Evolutionary conservation across 2,797 vertebrate genomes (phyloP).

Genomic region (Carcharodon carcharias): DNA sequence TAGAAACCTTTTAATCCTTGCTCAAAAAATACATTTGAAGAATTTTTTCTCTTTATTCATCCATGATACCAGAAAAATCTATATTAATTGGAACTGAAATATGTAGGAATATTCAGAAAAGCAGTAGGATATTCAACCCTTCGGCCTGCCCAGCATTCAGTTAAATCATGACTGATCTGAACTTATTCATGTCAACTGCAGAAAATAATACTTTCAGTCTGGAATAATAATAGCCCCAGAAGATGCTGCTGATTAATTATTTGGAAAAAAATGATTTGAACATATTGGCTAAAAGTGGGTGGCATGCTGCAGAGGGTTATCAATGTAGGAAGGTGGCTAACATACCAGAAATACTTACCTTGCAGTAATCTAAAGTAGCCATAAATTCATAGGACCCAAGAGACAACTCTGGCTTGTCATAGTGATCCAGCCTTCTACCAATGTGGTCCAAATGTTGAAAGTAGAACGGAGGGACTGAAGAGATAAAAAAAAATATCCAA

Average conservation of each 20-base stretch:
- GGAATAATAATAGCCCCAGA: not conserved
- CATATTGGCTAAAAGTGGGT: not conserved
- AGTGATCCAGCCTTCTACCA: slow-evolving; percentile 78
- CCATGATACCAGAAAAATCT: not conserved
- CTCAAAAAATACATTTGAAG: not conserved
- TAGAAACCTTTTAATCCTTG: not conserved
- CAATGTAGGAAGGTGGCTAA: not conserved
- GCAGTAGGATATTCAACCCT: not conserved
- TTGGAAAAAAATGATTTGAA: not conserved
- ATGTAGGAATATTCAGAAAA: not conserved
- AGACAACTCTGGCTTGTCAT: slow-evolving; percentile 84
- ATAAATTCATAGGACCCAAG: slow-evolving; percentile 87
- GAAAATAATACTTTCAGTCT: not conserved
- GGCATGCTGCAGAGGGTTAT: not conserved
- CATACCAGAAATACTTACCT: slow-evolving; percentile 59
- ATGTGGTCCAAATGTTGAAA: slow-evolving; percentile 96
- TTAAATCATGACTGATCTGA: not conserved
- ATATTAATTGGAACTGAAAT: not conserved
- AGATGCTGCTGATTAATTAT: not conserved
- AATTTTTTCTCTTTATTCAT: not conserved
- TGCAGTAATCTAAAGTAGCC: slow-evolving; percentile 89
- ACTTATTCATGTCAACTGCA: not conserved
- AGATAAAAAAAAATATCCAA: slow-evolving; percentile 43
- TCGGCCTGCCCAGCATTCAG: not conserved
- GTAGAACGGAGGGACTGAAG: slow-evolving; percentile 76